Evolutionary conservation across 2,113 vertebrate species (phyloP), one percentile per base, ranked within the genome.

Genomic region (Pao palembangensis): DNA sequence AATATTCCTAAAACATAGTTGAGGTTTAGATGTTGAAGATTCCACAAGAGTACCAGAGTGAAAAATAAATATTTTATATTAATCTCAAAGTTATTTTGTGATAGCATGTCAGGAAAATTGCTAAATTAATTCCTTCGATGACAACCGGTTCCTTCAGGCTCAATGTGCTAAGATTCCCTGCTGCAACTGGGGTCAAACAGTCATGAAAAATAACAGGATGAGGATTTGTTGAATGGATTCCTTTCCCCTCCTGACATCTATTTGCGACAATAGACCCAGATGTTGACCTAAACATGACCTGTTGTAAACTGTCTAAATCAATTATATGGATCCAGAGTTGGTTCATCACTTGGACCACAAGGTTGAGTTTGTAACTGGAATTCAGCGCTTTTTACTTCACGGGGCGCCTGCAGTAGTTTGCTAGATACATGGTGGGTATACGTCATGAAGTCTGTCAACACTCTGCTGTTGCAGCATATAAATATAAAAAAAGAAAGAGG

Each of bases 371-470:
- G 12, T 8, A 44, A 44, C 43, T 44, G 10, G 13, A 5, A 3
- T 44, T 44, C 43, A 44, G 13, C 12, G 16, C 13, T 17, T 44
- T 16, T 44, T 17, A 44, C 17, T 38, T 6, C 10, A 17, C 19
- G 23, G 19, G 10, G 51, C 61, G 66, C 49, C 42, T 25, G 17
- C 16, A 14, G 18, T 38, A 75, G 75, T 78, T 80, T 69, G 78
- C 74, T 59, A 64, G 48, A 20, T 49, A 51, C 53, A 59, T 34
- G 28, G 16, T 52, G 63, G 11, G 51, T 19, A 1, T 20, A 75
- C 49, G 55, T 86, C 72, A 83, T 83, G 38, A 19, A 61, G 3
- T 60, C 62, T 76, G 46, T 69, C 69, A 82, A 16, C 76, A 52
- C 60, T 71, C 51, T 20, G 0, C 25, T 51, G 17, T 69, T 63